Evolutionary conservation across 2,797 vertebrate genomes (phyloP).

Genomic region (Parauchenoglanis punctatus): DNA sequence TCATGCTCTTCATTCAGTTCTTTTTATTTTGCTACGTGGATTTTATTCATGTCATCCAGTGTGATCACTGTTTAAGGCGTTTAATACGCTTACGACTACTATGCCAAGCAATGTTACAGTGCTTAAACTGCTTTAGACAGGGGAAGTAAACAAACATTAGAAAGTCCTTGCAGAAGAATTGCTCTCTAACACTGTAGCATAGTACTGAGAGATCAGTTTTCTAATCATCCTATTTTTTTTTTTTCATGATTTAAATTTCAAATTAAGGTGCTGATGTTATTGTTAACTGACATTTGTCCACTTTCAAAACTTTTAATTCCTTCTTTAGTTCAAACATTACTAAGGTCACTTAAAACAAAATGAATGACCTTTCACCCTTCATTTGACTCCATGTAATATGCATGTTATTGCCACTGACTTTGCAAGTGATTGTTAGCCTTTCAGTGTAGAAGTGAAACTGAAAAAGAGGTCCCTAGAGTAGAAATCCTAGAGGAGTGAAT

Average conservation of each 20-base stretch:
- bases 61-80: neutral
- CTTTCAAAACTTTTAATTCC: neutral
- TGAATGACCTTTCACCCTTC: neutral
- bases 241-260: neutral
- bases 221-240: neutral
- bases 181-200: neutral
- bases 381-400: slow-evolving; percentile 2
- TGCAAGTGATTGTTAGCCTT: neutral
- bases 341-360: slow-evolving; percentile 28
- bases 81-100: neutral
- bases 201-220: neutral
- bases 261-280: neutral
- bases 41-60: neutral
- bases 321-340: neutral
- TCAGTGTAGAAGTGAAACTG: neutral
- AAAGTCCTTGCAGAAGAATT: neutral
- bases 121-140: neutral
- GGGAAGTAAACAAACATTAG: neutral
- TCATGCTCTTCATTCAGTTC: neutral
- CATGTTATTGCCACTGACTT: slow-evolving; percentile 16
- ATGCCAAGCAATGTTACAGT: neutral
- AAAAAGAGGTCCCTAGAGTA: neutral
- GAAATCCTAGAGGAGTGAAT: slow-evolving; percentile 15
- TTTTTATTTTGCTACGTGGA: neutral
- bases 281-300: neutral